Base-by-base conservation (phyloP, 2,113 vertebrate species). In the Piaya cayana region DNA sequence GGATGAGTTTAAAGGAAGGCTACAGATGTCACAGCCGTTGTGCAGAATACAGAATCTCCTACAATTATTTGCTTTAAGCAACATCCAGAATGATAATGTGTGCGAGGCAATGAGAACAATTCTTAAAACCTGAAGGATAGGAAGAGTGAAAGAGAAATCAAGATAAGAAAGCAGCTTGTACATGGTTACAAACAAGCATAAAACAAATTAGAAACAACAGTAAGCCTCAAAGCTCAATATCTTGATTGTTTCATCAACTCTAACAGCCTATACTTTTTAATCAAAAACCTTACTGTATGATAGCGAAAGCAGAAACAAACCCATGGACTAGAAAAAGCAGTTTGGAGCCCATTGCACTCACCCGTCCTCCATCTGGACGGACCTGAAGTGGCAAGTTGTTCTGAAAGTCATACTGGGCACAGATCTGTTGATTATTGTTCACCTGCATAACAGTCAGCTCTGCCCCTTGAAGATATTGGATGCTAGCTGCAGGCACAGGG, bases 321-420 rank as follows among this genome's bases (percentile, higher is more conserved):
- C 22, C 27, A 36, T 0, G 3, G 32, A 60, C 10, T 18, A 63
- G 19, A 49, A 50, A 27, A 37, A 2, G 22, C 2, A 34, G 16
- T 9, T 53, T 27, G 76, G 37, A 60, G 58, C 9, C 9, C 50
- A 93, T 30, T 11, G 65, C 30, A 95, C 98, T 98, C 76, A 98
- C 98, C 97, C 94, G 93, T 53, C 92, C 90, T 64, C 80, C 92
- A 37, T 95, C 90, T 0, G 95, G 94, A 64, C 90, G 93, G 68
- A 96, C 87, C 71, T 98, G 98, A 71, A 95, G 84, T 0, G 39
- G 49, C 72, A 98, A 64, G 23, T 16, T 93, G 94, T 97, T 96
- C 86, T 96, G 97, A 87, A 98, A 98, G 75, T 97, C 93, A 36
- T 98, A 98, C 86, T 96, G 93, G 59, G 97, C 92, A 2, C 98